A percentile compares a stretch with the other conserved stretches of the same genome.
Conservation (phyloP, 2,113 vertebrate genomes). For the Mystacornis crossleyi region DNA sequence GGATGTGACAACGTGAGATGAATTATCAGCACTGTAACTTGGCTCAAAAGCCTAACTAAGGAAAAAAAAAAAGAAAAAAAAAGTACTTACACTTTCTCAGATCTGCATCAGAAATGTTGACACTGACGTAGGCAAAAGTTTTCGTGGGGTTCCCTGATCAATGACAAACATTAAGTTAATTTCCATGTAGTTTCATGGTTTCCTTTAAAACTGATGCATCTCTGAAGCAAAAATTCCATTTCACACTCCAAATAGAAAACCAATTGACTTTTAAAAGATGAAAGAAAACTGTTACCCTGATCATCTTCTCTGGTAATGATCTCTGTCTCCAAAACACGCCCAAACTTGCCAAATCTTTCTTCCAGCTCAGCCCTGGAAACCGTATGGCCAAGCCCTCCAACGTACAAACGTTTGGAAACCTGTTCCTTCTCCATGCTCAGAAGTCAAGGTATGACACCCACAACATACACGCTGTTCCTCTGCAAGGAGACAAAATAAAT, state of each 20-base stretch:
- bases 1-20: background rate
- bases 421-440: slow-evolving; percentile 45
- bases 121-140: slow-evolving; percentile 89
- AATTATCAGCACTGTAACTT: background rate
- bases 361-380: slow-evolving; percentile 87
- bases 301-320: slow-evolving; percentile 87
- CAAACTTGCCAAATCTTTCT: slow-evolving; percentile 91
- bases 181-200: accelerated
- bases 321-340: slow-evolving; percentile 85
- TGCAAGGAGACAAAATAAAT: background rate
- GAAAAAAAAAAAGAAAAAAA: background rate
- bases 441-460: background rate
- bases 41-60: background rate
- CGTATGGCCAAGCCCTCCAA: slow-evolving; percentile 86
- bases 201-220: background rate
- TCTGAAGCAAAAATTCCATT: background rate
- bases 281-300: slow-evolving; percentile 73
- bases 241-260: accelerated
- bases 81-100: slow-evolving; percentile 84
- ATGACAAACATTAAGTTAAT: background rate
- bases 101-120: slow-evolving; percentile 82
- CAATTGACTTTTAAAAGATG: background rate
- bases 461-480: accelerated
- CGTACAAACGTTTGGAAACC: slow-evolving; percentile 81
- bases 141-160: slow-evolving; percentile 84